Conservation (phyloP, 2,888 invertebrate genomes). For the Stenoptilia bipunctidactyla region DNA sequence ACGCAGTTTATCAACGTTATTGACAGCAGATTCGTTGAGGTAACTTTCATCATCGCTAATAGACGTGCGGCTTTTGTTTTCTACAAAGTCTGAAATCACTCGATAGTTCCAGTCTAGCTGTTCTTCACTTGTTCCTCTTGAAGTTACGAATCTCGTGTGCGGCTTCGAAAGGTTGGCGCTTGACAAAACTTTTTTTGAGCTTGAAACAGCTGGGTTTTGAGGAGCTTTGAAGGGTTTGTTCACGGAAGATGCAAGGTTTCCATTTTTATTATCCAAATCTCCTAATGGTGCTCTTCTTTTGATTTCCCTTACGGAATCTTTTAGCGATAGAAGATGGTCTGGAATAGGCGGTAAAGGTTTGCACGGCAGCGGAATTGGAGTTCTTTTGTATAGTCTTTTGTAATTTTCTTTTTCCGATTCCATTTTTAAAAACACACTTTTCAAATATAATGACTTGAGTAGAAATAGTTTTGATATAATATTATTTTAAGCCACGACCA, state of each 20-base stretch:
- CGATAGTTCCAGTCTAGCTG: constrained; percentile 30
- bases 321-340: constrained; percentile 22
- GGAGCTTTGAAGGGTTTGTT: no score
- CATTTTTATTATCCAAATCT: no score
- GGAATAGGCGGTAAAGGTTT: constrained; percentile 38
- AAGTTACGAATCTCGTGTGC: constrained; percentile 32
- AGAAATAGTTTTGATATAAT: background rate
- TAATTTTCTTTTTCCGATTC: constrained; percentile 38
- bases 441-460: background rate
- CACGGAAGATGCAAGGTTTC: no score
- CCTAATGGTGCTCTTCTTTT: constrained; percentile 28
- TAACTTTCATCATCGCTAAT: constrained; percentile 34
- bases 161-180: no score
- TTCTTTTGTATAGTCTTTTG: constrained; percentile 13
- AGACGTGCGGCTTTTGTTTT: background rate
- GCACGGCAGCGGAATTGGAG: constrained; percentile 41
- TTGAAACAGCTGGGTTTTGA: no score
- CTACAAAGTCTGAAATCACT: constrained; percentile 32
- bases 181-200: no score
- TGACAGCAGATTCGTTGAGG: constrained; percentile 16
- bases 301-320: background rate
- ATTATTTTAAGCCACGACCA: background rate
- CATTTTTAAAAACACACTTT: constrained; percentile 17
- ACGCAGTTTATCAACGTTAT: constrained; percentile 15
- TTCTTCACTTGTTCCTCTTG: constrained; percentile 23